A percentile compares a stretch with the other conserved stretches of the same genome.
These are phyloP conservation scores for Macropis europaea DNA, from an alignment of 2,888 invertebrate genomes.

Conservation along the genomic window DNA sequence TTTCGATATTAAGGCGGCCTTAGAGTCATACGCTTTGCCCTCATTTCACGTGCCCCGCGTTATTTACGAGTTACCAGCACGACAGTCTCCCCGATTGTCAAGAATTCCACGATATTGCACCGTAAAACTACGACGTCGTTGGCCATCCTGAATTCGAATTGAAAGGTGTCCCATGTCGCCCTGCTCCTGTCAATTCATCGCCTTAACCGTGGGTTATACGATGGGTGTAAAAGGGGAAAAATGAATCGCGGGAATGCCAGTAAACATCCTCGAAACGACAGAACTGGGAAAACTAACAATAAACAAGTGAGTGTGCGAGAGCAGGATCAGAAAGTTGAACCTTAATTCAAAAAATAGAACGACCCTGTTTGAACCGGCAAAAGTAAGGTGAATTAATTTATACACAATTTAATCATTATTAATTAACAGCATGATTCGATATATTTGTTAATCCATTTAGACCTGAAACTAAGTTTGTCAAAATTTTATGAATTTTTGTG, in stretches of 20 bases:
- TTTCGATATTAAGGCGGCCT: slow-evolving; percentile 37
- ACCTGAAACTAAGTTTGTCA: no score
- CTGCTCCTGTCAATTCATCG: slow-evolving; percentile 49
- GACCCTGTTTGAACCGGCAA: neutral
- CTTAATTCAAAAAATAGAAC: neutral
- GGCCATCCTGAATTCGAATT: slow-evolving; percentile 57
- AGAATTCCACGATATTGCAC: slow-evolving; percentile 49
- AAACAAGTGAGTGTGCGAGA: slow-evolving; percentile 8
- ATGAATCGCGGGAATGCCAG: slow-evolving; percentile 22
- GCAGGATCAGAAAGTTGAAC: neutral
- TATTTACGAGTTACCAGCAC: slow-evolving; percentile 61
- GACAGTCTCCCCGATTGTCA: slow-evolving; percentile 48
- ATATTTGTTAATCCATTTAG: no score
- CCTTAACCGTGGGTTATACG: slow-evolving; percentile 29
- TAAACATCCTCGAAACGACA: slow-evolving; percentile 9
- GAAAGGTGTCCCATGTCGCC: slow-evolving; percentile 46
- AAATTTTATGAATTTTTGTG: no score
- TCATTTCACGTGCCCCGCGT: slow-evolving; percentile 62
- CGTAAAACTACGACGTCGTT: slow-evolving; percentile 38
- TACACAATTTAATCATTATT: no score
- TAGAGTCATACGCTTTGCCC: slow-evolving; percentile 47
- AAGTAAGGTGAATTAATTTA: no score
- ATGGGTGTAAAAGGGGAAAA: slow-evolving; percentile 41
- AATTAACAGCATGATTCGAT: no score
- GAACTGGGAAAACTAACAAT: slow-evolving; percentile 14